These are phyloP conservation scores for Linepithema humile DNA, from an alignment of 1,140 invertebrate genomes.

Conservation along the genomic window DNA sequence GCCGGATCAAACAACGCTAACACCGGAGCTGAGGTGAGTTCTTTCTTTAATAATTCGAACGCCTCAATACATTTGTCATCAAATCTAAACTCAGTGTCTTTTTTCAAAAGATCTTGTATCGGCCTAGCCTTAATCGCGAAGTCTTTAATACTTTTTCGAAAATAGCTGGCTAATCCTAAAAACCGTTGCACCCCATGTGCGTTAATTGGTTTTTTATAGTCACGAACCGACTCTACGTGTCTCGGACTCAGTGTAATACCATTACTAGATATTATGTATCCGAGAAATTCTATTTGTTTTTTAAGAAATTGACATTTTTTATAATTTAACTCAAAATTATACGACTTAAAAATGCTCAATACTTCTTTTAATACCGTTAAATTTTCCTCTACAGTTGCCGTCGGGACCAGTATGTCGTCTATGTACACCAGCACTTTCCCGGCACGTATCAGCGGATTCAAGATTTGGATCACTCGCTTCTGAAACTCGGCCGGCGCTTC, in stretches of 20 bases:
- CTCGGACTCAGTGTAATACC: background rate
- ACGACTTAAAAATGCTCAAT: background rate
- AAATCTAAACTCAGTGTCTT: background rate
- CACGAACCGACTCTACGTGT: background rate
- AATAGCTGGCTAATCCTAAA: background rate
- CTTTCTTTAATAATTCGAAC: background rate
- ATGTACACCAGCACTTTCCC: background rate
- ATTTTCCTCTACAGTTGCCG: background rate
- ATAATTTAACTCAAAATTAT: background rate
- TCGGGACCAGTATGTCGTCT: background rate
- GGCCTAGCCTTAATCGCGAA: background rate
- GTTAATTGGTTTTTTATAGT: background rate
- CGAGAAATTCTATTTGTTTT: background rate
- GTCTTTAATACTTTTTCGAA: background rate
- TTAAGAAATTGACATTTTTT: background rate
- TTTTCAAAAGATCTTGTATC: background rate
- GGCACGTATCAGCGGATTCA: background rate
- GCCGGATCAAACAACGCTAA: no score
- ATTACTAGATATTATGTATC: background rate
- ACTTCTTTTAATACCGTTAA: background rate
- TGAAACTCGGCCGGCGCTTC: background rate
- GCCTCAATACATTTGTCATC: background rate
- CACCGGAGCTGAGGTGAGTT: no score
- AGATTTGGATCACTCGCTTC: background rate
- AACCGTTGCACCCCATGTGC: background rate